These are phyloP conservation scores for Hydrochoerus hydrochaeris DNA, from an alignment of 2,113 vertebrate species.

Conservation along the genomic window DNA sequence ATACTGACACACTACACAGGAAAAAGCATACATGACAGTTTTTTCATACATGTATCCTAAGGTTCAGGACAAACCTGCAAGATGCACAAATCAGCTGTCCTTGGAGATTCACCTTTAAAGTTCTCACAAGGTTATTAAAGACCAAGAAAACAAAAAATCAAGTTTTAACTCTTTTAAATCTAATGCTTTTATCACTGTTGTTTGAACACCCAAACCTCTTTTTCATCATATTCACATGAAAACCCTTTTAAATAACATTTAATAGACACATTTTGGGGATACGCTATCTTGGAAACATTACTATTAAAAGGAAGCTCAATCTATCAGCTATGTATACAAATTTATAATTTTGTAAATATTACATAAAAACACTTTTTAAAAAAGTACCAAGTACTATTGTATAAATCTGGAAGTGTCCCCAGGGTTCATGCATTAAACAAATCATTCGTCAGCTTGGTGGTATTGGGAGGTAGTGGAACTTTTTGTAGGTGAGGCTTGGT, in stretches of 20 bases:
- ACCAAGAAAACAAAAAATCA: background rate
- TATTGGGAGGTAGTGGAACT: background rate
- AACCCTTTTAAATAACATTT: background rate
- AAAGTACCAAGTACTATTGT: background rate
- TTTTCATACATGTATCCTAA: background rate
- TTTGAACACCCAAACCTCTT: background rate
- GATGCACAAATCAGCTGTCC: background rate
- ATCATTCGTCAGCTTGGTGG: background rate
- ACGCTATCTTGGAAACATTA: background rate
- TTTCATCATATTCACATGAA: background rate
- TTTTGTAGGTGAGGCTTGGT: background rate
- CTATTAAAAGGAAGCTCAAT: conserved; percentile 8
- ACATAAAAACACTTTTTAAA: background rate
- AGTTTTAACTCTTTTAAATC: background rate
- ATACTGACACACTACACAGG: background rate
- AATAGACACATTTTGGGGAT: background rate
- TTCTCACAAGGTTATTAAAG: background rate
- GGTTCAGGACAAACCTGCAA: background rate
- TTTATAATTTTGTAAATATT: background rate
- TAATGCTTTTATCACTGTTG: background rate
- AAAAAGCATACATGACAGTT: background rate
- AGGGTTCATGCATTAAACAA: too few species aligned
- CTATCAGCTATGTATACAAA: background rate
- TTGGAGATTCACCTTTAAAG: background rate
- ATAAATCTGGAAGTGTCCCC: background rate